Base-by-base conservation (phyloP, 2,888 invertebrate genomes). In the Acanthoscelides obtectus region DNA sequence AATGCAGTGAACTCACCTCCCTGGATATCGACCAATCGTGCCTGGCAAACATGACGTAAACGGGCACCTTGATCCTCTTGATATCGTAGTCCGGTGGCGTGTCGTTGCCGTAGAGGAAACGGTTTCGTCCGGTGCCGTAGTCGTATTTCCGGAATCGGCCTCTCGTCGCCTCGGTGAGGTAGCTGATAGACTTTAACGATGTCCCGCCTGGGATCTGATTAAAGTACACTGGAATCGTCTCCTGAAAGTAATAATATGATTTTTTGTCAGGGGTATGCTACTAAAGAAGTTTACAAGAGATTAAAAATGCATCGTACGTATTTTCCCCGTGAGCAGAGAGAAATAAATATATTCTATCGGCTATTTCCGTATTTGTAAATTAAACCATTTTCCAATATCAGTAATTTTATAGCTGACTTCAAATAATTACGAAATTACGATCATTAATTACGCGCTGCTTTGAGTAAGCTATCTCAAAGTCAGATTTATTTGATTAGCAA, bases 11-110 rank as follows among this genome's bases (percentile, higher is more conserved):
- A 81, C 84, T 83, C 85, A 90, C 90, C 78, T 83, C 80, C 83
- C 87, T 87, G 25, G 87, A 87, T 22, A 90, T 89, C 3, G 91
- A 82, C 81, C 87, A 88, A 80, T 92, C 92, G 77, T 90, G 90
- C 73, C 88, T 87, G 6, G 91, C 90, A 74, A 90, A 90, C 68
- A 90, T 87, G 20, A 92, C 78, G 0, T 87, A 85, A 2, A 90
- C 87, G 0, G 92, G 92, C 64, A 89, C 87, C 77, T 84, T 86
- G 0, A 91, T 88, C 72, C 88, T 89, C 6, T 87, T 85, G 22
- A 92, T 80, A 75, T 90, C 87, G 79, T 92, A 92, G 45, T 83
- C 82, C 0, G 88, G 88, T 0, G 91, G 90, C 66, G 85, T 86
- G 0, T 87, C 84, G 2, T 84, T 83, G 0, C 89, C 90, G 77